phyloP scores from a whole-genome alignment of 2,797 vertebrate genomes.

The Pangasius larnaudii region DNA sequence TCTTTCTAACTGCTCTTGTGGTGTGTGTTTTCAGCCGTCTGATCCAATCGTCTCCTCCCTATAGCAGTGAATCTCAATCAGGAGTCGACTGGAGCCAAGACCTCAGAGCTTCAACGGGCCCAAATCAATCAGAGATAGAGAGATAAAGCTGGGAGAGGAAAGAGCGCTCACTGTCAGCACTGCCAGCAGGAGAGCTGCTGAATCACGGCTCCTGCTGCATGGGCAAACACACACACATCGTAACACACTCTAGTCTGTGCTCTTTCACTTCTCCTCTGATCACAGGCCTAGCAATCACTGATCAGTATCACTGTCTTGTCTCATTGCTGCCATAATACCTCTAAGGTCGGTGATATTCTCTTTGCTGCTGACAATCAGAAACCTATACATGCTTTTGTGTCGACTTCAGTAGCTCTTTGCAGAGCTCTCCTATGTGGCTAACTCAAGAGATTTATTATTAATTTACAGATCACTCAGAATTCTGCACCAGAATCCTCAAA shows the following conservation, averaged over 20 bases:
- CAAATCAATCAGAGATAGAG: constrained; percentile 57
- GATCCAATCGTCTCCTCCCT: constrained; percentile 35
- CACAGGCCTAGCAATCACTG: constrained; percentile 29
- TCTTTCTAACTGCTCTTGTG: constrained; percentile 21
- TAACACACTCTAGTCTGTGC: background rate
- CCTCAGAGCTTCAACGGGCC: constrained; percentile 47
- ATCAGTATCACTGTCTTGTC: constrained; percentile 34
- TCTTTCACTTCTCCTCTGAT: constrained; percentile 31
- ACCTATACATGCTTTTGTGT: background rate
- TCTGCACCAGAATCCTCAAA: background rate
- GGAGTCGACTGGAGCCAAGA: constrained; percentile 45
- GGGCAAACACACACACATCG: constrained; percentile 18
- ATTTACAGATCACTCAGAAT: background rate
- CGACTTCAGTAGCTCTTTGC: background rate
- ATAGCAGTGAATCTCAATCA: constrained; percentile 47
- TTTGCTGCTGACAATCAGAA: constrained; percentile 2
- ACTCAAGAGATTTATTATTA: background rate
- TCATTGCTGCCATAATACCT: constrained; percentile 12
- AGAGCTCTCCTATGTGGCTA: background rate
- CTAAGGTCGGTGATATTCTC: constrained; percentile 15
- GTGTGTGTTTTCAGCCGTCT: constrained; percentile 25
- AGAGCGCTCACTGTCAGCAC: constrained; percentile 33
- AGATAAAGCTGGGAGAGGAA: constrained; percentile 42
- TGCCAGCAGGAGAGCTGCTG: constrained; percentile 53
- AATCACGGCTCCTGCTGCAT: constrained; percentile 42